Conservation (phyloP, 2,888 invertebrate species). For the Dolomedes plantarius region DNA sequence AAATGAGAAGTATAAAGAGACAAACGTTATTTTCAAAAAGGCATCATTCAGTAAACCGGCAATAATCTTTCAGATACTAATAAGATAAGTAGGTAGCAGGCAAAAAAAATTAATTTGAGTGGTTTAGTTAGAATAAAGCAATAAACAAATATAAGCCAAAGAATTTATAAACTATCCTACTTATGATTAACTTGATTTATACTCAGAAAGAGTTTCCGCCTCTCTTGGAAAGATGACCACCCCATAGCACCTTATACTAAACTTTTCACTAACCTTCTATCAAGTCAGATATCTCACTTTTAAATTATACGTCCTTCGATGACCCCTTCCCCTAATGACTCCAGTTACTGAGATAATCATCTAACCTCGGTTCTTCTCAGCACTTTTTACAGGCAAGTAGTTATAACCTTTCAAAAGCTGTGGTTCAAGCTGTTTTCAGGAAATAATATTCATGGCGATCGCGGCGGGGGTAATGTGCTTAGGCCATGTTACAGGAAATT, state of each 20-base stretch:
- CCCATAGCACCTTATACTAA: neutral
- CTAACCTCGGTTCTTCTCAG: conserved; percentile 11
- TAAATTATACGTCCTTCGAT: neutral
- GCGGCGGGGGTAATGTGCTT: neutral
- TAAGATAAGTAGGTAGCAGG: no score
- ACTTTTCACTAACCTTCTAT: neutral
- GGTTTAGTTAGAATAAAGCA: no score
- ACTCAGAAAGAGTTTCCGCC: no score
- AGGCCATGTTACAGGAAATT: neutral
- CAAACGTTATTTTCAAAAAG: no score
- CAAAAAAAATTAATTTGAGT: no score
- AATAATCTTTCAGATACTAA: no score
- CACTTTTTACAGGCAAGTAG: neutral
- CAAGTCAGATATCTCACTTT: neutral
- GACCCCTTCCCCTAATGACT: conserved; percentile 13
- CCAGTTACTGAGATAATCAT: conserved; percentile 8
- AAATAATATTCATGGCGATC: neutral
- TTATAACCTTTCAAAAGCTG: neutral
- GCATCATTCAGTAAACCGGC: no score
- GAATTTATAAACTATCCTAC: no score
- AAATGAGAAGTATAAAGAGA: no score
- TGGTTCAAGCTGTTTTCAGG: neutral
- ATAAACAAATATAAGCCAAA: no score
- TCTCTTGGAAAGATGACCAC: neutral
- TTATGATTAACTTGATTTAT: no score